These are phyloP conservation scores for Tyto alba DNA, from an alignment of 2,113 vertebrate species.

Conservation along the genomic window DNA sequence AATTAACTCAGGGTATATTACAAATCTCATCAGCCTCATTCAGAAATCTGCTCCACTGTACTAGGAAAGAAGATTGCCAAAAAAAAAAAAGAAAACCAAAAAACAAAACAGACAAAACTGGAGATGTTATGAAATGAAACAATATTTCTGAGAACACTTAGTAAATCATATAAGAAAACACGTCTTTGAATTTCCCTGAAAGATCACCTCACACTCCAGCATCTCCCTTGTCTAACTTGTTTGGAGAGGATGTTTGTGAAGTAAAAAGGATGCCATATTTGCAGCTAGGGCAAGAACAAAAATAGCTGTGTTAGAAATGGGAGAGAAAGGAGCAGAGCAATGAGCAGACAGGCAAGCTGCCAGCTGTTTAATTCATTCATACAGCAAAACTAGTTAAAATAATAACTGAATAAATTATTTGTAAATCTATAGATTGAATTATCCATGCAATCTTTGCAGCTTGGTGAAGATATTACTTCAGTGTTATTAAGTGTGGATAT, in stretches of 20 bases:
- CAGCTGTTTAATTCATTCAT: conserved; percentile 49
- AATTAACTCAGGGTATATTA: conserved; percentile 81
- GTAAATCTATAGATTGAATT: conserved; percentile 56
- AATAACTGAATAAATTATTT: conserved; percentile 57
- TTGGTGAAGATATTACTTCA: conserved; percentile 19
- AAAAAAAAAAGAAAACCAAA: neutral
- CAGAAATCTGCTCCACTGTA: conserved; percentile 39
- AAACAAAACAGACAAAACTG: neutral
- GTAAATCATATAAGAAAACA: neutral
- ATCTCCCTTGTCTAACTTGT: neutral
- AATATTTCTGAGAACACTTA: neutral
- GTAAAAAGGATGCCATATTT: neutral
- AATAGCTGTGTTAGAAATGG: neutral
- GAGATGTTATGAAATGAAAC: conserved; percentile 19
- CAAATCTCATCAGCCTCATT: conserved; percentile 75
- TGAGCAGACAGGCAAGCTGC: conserved; percentile 37
- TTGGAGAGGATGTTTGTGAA: neutral
- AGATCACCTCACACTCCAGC: conserved; percentile 7
- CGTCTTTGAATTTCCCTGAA: neutral
- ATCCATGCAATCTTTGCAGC: conserved; percentile 22
- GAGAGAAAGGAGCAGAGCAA: neutral
- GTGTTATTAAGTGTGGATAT: neutral
- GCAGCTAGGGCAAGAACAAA: neutral
- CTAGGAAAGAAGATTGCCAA: neutral
- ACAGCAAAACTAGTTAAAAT: conserved; percentile 37